Evolutionary conservation across 2,113 vertebrate genomes (phyloP), one percentile per base, ranked within the genome.

Genomic region (Nesogale talazaci): DNA sequence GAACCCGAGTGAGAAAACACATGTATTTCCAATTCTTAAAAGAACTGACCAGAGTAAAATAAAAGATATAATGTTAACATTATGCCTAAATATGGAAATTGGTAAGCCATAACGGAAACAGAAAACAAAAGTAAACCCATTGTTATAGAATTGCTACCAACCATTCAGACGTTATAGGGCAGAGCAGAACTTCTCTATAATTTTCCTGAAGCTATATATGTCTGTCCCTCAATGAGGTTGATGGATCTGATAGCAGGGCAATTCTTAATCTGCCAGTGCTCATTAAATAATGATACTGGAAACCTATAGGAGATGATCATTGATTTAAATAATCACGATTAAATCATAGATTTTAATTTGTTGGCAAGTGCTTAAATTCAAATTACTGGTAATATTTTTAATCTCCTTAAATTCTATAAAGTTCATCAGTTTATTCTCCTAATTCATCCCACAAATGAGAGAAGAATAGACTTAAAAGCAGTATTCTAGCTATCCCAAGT

Each of bases 311-410:
- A 56, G 17, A 19, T 15, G 31, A 2, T 3, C 34, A 56, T 31
- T 79, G 74, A 52, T 22, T 86, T 87, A 74, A 70, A 85, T 82
- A 40, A 36, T n/a, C n/a, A n/a, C n/a, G n/a, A n/a, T n/a, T n/a
- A n/a, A 9, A 74, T 79, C 46, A 57, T 81, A 23, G 38, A 31
- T 56, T 63, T 78, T 17, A 69, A 89, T 1, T 4, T 9, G 4
- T 36, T 61, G 20, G 9, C 7, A 77, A 69, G 1, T 4, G 31
- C 69, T 92, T 90, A 11, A 80, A 56, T 88, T 76, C 42, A 31
- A 70, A 76, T 79, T 86, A 20, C 40, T 76, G 16, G 46, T 70
- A 36, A 23, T 52, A 74, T 69, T 70, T 36, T 84, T 82, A 23
- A 83, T 27, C 25, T 69, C 29, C 82, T 59, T 78, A 40, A 69